Evolutionary conservation across 1,140 invertebrate genomes (phyloP).

Genomic region (Formica selysi): DNA sequence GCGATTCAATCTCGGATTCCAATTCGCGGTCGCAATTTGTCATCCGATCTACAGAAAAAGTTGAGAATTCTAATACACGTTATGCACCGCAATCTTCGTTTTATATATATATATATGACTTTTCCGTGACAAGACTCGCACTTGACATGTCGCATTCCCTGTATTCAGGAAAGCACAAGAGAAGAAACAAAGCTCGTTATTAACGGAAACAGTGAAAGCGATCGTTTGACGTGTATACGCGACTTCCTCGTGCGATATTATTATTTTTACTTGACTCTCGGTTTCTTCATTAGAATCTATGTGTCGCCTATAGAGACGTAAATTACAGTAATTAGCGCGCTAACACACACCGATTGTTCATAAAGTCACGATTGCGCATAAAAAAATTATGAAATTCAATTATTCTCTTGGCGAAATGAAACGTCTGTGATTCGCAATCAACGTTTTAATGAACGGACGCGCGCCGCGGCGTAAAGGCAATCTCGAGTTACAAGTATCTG

Average conservation of each 20-base stretch:
- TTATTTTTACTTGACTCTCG: slow-evolving; percentile 32
- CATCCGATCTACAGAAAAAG: neutral
- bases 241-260: slow-evolving; percentile 52
- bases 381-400: slow-evolving; percentile 42
- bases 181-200: slow-evolving; percentile 20
- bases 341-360: neutral
- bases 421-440: slow-evolving; percentile 18
- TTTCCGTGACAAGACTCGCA: slow-evolving; percentile 17
- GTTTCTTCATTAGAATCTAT: slow-evolving; percentile 35
- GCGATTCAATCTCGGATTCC: slow-evolving; percentile 26
- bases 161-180: slow-evolving; percentile 40
- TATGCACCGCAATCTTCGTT: neutral
- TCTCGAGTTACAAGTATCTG: neutral
- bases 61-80: neutral
- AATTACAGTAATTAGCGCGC: slow-evolving; percentile 27
- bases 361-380: slow-evolving; percentile 16
- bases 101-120: neutral
- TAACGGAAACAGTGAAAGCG: slow-evolving; percentile 67
- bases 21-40: slow-evolving; percentile 19
- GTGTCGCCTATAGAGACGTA: neutral
- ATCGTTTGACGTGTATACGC: slow-evolving; percentile 33
- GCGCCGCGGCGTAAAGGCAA: neutral
- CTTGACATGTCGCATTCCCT: neutral
- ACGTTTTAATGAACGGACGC: slow-evolving; percentile 26
- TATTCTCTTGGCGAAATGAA: slow-evolving; percentile 39